phyloP scores from a whole-genome alignment of 2,113 vertebrate species.

The Elaphurus davidianus region DNA sequence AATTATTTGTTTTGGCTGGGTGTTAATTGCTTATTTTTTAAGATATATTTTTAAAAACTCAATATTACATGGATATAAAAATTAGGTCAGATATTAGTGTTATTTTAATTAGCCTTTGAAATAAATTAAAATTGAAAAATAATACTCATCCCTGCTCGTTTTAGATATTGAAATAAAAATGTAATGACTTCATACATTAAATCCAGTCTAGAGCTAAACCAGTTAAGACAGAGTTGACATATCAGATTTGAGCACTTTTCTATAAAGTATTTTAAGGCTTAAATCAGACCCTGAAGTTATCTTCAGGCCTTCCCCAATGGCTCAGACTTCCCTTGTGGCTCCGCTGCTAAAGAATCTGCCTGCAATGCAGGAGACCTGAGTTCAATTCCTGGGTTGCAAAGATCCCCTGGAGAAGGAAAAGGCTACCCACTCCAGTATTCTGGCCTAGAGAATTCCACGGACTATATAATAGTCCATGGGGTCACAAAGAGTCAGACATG shows the following conservation, averaged over 20 bases:
- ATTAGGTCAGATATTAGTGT: background rate
- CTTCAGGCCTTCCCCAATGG: background rate
- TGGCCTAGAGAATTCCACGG: background rate
- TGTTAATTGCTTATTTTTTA: background rate
- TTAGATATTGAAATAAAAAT: background rate
- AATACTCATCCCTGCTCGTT: background rate
- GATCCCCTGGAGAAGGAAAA: background rate
- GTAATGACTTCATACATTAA: background rate
- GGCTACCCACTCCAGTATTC: background rate
- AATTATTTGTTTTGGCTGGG: background rate
- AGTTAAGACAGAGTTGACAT: background rate
- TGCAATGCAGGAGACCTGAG: background rate
- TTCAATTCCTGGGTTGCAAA: background rate
- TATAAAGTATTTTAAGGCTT: background rate
- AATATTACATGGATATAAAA: background rate
- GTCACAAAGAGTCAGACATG: background rate
- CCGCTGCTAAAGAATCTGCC: background rate
- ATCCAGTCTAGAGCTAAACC: background rate
- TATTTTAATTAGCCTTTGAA: background rate
- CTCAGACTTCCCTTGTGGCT: background rate
- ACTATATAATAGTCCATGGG: background rate
- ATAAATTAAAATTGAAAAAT: background rate
- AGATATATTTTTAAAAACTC: background rate
- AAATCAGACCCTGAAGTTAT: background rate
- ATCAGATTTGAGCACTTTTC: background rate